A percentile compares a stretch with the other conserved stretches of the same genome.
These are phyloP conservation scores for Brachionus angularis DNA, from an alignment of 1,140 invertebrate genomes.

Conservation along the genomic window DNA sequence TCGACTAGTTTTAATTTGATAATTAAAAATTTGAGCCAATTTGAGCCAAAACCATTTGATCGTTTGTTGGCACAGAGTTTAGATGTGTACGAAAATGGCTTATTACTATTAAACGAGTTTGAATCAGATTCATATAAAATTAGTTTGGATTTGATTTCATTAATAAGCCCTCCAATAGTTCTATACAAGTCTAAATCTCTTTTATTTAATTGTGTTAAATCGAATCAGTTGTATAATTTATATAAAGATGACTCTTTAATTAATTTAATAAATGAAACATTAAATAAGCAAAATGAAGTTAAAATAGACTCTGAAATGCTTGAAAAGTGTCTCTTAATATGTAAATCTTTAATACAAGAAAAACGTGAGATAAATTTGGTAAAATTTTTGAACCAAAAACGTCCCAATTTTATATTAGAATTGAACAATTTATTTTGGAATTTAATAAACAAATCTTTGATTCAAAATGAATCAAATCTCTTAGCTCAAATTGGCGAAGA, in stretches of 20 bases:
- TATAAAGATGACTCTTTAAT: background rate
- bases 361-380: background rate
- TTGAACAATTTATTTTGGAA: constrained; percentile 14
- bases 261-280: background rate
- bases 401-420: background rate
- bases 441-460: background rate
- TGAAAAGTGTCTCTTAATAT: constrained; percentile 23
- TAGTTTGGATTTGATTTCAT: background rate
- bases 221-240: background rate
- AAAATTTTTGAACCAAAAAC: background rate
- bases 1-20: constrained; percentile 6
- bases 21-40: background rate
- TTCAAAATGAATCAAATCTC: background rate
- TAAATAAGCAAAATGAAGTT: background rate
- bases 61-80: background rate
- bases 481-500: background rate
- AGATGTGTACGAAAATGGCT: constrained; percentile 10
- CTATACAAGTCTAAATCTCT: constrained; percentile 8
- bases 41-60: constrained; percentile 39
- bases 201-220: background rate
- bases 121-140: background rate
- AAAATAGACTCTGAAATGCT: constrained; percentile 36
- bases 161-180: constrained; percentile 9
- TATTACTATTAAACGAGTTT: background rate
- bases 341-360: background rate